Conservation (phyloP, 2,888 invertebrate genomes). For the Prosopocoilus inquinatus region DNA sequence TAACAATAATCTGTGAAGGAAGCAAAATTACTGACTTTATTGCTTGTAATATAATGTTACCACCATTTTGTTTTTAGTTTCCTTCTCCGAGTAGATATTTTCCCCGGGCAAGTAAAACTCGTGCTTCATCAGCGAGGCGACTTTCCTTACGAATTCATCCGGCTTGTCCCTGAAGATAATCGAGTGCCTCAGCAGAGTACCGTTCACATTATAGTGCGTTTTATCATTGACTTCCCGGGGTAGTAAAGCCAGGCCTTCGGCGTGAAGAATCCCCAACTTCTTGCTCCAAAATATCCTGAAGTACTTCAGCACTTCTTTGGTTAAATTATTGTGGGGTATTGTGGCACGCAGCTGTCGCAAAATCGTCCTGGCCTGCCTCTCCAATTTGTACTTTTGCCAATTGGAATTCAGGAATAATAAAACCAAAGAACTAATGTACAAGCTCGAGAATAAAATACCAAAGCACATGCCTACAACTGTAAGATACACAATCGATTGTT, state of each 20-base stretch:
- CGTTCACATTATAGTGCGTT: constrained; percentile 55
- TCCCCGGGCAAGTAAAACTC: constrained; percentile 57
- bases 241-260: constrained; percentile 49
- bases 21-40: too few species aligned
- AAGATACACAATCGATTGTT: constrained; percentile 29
- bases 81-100: constrained; percentile 54
- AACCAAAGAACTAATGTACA: constrained; percentile 12
- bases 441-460: constrained; percentile 34
- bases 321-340: constrained; percentile 50
- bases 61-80: constrained; percentile 57
- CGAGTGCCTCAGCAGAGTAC: constrained; percentile 49
- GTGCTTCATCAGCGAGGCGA: constrained; percentile 55
- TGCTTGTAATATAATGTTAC: too few species aligned
- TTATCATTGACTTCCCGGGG: constrained; percentile 56
- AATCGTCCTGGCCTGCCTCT: constrained; percentile 51
- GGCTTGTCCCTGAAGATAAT: constrained; percentile 55
- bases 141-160: constrained; percentile 54
- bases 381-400: constrained; percentile 35
- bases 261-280: constrained; percentile 54
- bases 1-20: constrained; percentile 51
- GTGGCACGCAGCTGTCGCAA: constrained; percentile 52
- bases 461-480: constrained; percentile 48
- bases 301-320: constrained; percentile 52
- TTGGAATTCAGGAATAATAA: constrained; percentile 7
- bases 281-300: constrained; percentile 57